Conservation (phyloP, 2,113 vertebrate genomes). For the Sturnus vulgaris region DNA sequence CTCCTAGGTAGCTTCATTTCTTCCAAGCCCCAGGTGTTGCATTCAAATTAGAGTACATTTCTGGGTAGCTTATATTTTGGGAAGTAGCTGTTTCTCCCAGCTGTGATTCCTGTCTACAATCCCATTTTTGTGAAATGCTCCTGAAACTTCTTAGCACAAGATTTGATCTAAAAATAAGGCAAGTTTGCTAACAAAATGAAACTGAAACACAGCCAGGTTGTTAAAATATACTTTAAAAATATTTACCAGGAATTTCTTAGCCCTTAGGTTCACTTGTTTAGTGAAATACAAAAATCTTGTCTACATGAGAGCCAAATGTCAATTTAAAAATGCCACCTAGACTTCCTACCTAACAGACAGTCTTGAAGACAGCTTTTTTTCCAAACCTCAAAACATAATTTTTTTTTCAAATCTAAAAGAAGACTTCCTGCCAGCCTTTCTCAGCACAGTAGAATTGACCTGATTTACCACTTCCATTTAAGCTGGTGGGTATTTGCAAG, state of each 20-base stretch:
- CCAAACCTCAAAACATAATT: not conserved
- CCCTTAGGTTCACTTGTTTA: not conserved
- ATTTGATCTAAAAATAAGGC: not conserved
- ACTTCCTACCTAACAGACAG: not conserved
- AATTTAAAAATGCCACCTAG: not conserved
- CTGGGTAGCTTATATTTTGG: slow-evolving; percentile 7
- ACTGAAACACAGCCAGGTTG: not conserved
- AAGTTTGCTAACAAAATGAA: not conserved
- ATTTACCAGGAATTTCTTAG: not conserved
- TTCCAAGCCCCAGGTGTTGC: not conserved
- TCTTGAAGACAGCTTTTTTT: not conserved
- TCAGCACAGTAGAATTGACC: not conserved
- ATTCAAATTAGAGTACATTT: not conserved
- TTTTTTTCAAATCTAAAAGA: not conserved
- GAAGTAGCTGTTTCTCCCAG: slow-evolving; percentile 13
- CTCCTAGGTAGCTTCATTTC: not conserved
- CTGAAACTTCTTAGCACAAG: not conserved
- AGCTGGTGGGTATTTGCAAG: not conserved
- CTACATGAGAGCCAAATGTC: not conserved
- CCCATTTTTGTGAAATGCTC: not conserved
- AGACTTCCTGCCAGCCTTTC: not conserved
- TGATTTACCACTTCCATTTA: not conserved
- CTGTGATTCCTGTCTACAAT: not conserved
- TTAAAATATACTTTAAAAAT: not conserved
- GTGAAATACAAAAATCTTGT: not conserved